phyloP scores from a whole-genome alignment of 2,888 invertebrate species.

The Pseudolycoriella hygida region DNA sequence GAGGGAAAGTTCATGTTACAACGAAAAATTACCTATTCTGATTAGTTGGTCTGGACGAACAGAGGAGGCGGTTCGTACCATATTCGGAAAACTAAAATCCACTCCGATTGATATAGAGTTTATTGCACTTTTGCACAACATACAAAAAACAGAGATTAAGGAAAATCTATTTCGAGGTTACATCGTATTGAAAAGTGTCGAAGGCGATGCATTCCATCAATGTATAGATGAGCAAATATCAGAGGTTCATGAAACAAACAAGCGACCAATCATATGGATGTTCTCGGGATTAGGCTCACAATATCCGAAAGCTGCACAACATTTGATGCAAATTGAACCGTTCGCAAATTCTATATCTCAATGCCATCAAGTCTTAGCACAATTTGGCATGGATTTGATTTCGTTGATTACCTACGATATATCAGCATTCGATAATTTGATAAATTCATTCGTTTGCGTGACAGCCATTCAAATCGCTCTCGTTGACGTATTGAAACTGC shows the following conservation, averaged over 20 bases:
- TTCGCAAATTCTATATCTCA: conserved; percentile 49
- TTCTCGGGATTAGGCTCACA: conserved; percentile 77
- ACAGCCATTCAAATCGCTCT: conserved; percentile 46
- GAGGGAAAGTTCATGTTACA: conserved; percentile 36
- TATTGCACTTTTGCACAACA: conserved; percentile 33
- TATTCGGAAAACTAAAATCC: conserved; percentile 39
- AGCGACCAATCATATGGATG: conserved; percentile 22
- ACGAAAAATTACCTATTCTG: conserved; percentile 45
- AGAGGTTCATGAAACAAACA: neutral
- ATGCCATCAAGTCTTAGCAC: conserved; percentile 41
- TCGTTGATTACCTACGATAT: conserved; percentile 41
- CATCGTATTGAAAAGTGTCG: conserved; percentile 23
- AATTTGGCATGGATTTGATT: conserved; percentile 45
- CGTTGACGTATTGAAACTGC: conserved; percentile 33
- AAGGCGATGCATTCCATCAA: conserved; percentile 25
- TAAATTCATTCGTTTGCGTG: conserved; percentile 56
- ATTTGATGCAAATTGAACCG: conserved; percentile 47
- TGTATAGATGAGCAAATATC: neutral
- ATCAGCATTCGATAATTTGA: conserved; percentile 46
- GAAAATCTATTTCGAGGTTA: conserved; percentile 37
- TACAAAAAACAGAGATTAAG: conserved; percentile 34
- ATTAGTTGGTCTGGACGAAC: conserved; percentile 57
- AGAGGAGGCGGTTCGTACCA: conserved; percentile 42
- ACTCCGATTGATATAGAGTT: conserved; percentile 37
- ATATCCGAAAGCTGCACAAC: conserved; percentile 61